Percentiles rank a stretch among this genome's conserved stretches.
Evolutionary conservation across 1,140 invertebrate genomes (phyloP).

Genomic region (Palaemon carinicauda): DNA sequence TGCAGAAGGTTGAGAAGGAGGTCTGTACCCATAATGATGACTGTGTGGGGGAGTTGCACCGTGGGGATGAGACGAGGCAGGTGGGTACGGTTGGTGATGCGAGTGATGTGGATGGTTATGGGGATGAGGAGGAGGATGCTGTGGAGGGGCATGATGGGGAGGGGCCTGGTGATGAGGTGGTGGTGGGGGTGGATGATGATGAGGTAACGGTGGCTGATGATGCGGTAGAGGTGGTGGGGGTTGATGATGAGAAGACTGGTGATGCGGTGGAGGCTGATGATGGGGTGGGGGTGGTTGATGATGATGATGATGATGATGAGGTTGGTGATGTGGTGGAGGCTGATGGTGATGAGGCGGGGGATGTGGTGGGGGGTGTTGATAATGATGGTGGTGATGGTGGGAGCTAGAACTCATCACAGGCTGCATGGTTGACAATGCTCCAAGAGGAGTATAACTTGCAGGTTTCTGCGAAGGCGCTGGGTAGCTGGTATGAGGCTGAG

Average conservation of each 20-base stretch:
- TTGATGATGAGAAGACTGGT: conserved; percentile 62
- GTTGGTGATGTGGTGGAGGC: conserved; percentile 10
- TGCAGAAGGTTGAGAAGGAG: conserved; percentile 12
- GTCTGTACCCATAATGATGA: conserved; percentile 40
- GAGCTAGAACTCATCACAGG: conserved; percentile 65
- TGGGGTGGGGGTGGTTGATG: conserved; percentile 19
- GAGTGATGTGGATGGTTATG: conserved; percentile 27
- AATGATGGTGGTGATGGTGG: conserved; percentile 26
- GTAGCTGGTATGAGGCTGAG: conserved; percentile 39
- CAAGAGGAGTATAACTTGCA: conserved; percentile 76
- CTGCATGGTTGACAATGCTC: conserved; percentile 86
- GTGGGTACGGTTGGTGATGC: conserved; percentile 33
- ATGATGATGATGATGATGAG: conserved; percentile 31
- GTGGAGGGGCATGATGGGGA: conserved; percentile 54
- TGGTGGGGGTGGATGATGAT: conserved; percentile 59
- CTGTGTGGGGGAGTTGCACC: conserved; percentile 59
- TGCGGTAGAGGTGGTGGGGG: conserved; percentile 69
- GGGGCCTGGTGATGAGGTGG: conserved; percentile 63
- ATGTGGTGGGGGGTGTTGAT: conserved; percentile 38
- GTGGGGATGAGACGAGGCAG: conserved; percentile 31
- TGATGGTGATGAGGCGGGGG: neutral
- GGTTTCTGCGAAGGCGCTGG: conserved; percentile 17
- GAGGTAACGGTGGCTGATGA: conserved; percentile 70
- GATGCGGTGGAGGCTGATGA: conserved; percentile 18
- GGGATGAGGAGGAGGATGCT: neutral